These are phyloP conservation scores for Margaritifera margaritifera DNA, from an alignment of 2,888 invertebrate genomes.

Conservation along the genomic window DNA sequence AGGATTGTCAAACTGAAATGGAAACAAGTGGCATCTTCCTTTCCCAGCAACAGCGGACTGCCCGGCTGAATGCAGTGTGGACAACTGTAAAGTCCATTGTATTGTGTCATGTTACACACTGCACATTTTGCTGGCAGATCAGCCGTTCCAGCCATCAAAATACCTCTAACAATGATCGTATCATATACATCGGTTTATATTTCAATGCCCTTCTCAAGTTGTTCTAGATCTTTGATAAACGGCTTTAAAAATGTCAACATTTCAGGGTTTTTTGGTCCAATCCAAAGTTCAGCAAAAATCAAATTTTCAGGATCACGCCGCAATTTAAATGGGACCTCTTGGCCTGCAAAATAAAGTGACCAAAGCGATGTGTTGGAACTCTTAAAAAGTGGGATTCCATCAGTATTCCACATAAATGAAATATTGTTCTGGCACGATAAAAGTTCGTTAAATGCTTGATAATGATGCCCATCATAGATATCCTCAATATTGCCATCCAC, in stretches of 20 bases:
- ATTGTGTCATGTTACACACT: slow-evolving; percentile 7
- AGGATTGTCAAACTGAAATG: slow-evolving; percentile 1
- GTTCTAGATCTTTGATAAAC: slow-evolving; percentile 7
- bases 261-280: slow-evolving; percentile 14
- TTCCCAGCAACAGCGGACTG: slow-evolving; percentile 4
- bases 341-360: slow-evolving; percentile 10
- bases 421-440: not conserved
- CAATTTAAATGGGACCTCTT: slow-evolving; percentile 17
- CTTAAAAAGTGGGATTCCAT: slow-evolving; percentile 17
- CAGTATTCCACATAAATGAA: slow-evolving; percentile 20
- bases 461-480: slow-evolving; percentile 19
- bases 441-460: no score
- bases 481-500: slow-evolving; percentile 4
- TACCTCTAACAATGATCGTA: not conserved
- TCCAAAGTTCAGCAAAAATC: slow-evolving; percentile 14
- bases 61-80: slow-evolving; percentile 4
- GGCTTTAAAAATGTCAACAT: slow-evolving; percentile 17
- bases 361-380: slow-evolving; percentile 19
- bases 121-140: slow-evolving; percentile 12
- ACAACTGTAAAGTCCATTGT: slow-evolving; percentile 9
- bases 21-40: slow-evolving; percentile 5
- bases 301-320: slow-evolving; percentile 14
- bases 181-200: not conserved
- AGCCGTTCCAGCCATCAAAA: slow-evolving; percentile 10
- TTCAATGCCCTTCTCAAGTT: slow-evolving; percentile 9